Evolutionary conservation across 2,113 vertebrate species (phyloP).

Genomic region (Oxygymnocypris stewartii): DNA sequence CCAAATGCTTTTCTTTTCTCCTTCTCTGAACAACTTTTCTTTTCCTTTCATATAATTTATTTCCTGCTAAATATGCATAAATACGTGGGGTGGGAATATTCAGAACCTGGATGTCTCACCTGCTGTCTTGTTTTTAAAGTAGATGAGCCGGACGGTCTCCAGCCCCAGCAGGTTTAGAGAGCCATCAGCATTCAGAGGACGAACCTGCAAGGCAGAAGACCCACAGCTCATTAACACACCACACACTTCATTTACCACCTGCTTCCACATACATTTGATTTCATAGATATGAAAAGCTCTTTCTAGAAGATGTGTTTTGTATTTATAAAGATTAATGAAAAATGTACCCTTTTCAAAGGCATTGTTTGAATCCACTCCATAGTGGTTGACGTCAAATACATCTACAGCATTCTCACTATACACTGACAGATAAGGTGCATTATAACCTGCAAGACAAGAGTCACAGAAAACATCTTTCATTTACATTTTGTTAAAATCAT

Average conservation of each 20-base stretch:
- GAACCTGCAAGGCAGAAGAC: slow-evolving; percentile 77
- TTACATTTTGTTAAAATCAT: background rate
- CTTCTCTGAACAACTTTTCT: background rate
- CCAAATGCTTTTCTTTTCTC: background rate
- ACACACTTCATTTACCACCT: background rate
- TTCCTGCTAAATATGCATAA: background rate
- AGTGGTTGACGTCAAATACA: slow-evolving; percentile 94
- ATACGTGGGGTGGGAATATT: background rate
- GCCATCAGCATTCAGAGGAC: slow-evolving; percentile 92
- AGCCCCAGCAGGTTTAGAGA: slow-evolving; percentile 93
- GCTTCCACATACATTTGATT: background rate
- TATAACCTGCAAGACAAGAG: slow-evolving; percentile 82
- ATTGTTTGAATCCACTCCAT: slow-evolving; percentile 99
- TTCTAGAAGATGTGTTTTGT: background rate
- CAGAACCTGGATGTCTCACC: slow-evolving; percentile 74
- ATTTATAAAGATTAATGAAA: background rate
- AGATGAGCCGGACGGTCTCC: slow-evolving; percentile 95
- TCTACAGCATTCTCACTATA: slow-evolving; percentile 98
- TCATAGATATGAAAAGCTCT: background rate
- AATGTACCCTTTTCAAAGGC: slow-evolving; percentile 91
- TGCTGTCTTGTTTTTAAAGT: slow-evolving; percentile 99
- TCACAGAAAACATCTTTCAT: background rate
- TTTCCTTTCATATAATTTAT: background rate
- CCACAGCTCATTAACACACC: slow-evolving; percentile 4
- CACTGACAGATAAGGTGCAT: slow-evolving; percentile 95